Evolutionary conservation across 2,113 vertebrate species (phyloP).

Genomic region (Periophthalmus modestus): DNA sequence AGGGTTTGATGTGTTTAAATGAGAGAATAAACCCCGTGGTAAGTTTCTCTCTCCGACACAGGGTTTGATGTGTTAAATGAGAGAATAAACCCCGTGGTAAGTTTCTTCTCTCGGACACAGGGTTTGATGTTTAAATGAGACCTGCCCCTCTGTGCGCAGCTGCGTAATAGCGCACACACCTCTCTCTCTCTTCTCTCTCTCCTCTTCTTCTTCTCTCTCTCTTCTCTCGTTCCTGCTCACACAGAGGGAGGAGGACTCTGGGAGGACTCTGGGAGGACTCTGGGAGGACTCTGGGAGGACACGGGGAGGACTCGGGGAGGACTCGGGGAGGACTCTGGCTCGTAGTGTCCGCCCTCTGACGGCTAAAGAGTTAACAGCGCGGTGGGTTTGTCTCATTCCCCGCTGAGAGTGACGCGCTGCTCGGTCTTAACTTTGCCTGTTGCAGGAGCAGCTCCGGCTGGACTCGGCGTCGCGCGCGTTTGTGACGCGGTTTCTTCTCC

Average conservation of each 20-base stretch:
- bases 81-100: no score
- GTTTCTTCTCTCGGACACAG: no score
- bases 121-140: no score
- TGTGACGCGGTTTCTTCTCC: conserved; percentile 1
- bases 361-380: conserved; percentile 79
- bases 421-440: conserved; percentile 90
- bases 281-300: conserved; percentile 47
- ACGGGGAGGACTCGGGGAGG: conserved; percentile 54
- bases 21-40: no score
- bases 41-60: no score
- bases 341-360: conserved; percentile 64
- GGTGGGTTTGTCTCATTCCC: conserved; percentile 79
- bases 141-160: conserved; percentile 3
- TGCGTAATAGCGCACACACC: conserved; percentile 10
- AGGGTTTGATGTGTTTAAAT: no score
- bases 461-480: conserved; percentile 57
- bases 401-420: conserved; percentile 85
- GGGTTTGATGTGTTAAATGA: no score
- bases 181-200: no score
- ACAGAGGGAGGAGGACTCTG: conserved; percentile 43
- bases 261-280: conserved; percentile 42
- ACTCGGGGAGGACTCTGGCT: conserved; percentile 37
- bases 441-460: conserved; percentile 80
- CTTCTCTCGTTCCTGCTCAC: neutral
- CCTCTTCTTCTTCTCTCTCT: no score